Conservation (phyloP, 2,888 invertebrate species). For the Caenorhabditis imperialis region DNA sequence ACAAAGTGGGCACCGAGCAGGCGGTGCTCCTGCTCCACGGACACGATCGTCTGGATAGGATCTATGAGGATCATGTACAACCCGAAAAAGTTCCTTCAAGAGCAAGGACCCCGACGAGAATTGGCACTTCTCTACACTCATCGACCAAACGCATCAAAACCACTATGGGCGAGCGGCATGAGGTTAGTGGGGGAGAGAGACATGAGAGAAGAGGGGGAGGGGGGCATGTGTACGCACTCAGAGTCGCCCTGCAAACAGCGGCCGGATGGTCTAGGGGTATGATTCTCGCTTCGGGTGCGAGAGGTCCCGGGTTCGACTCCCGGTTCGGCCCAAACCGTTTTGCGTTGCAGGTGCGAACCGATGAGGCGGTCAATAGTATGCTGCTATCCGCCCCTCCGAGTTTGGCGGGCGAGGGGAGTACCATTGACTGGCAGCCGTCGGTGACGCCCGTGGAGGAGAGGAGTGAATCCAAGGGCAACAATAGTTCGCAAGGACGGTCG, state of each 20-base stretch:
- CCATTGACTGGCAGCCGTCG: conserved; percentile 51
- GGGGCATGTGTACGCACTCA: conserved; percentile 5
- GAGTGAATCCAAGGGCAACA: conserved; percentile 32
- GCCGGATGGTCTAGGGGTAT: conserved; percentile 76
- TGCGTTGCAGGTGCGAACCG: conserved; percentile 35
- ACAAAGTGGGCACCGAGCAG: conserved; percentile 74
- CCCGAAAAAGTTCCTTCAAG: conserved; percentile 46
- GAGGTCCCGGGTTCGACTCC: conserved; percentile 78
- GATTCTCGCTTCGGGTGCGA: conserved; percentile 79
- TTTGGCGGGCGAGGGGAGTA: conserved; percentile 37
- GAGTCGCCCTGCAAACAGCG: conserved; percentile 25
- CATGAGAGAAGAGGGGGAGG: neutral
- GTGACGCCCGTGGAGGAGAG: conserved; percentile 46
- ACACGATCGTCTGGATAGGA: conserved; percentile 68
- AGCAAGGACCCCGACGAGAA: conserved; percentile 46
- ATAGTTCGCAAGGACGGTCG: conserved; percentile 16
- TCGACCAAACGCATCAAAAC: conserved; percentile 50
- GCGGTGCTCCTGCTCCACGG: conserved; percentile 72
- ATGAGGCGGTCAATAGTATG: conserved; percentile 55
- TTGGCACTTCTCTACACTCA: conserved; percentile 37
- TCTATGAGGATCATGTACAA: conserved; percentile 49
- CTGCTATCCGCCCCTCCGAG: conserved; percentile 51
- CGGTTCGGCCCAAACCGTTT: conserved; percentile 70
- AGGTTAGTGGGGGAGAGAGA: conserved; percentile 13
- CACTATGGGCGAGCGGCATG: conserved; percentile 31